These are phyloP conservation scores for Rhamphomyia laevipes DNA, from an alignment of 2,888 invertebrate genomes.

Conservation along the genomic window DNA sequence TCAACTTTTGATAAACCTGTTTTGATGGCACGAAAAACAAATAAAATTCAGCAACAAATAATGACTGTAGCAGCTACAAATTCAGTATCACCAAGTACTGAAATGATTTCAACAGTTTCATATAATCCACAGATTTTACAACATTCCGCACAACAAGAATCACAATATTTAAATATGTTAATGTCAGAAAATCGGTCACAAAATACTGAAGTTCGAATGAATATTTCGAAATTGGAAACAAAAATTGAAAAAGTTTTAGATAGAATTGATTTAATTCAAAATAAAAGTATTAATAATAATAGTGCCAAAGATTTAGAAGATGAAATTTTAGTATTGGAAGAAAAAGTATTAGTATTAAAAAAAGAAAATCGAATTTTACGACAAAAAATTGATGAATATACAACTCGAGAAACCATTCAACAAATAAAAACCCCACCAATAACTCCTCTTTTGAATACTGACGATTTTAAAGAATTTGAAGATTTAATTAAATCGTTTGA, in stretches of 20 bases:
- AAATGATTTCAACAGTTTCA: conserved; percentile 8
- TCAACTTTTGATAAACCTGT: conserved; percentile 9
- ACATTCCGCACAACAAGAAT: conserved; percentile 15
- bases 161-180: conserved; percentile 42
- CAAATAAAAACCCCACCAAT: neutral
- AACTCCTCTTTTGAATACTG: neutral
- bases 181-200: conserved; percentile 50
- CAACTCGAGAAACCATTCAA: neutral
- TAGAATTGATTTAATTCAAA: conserved; percentile 34
- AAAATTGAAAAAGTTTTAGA: conserved; percentile 50
- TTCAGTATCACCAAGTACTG: conserved; percentile 4
- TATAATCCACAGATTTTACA: conserved; percentile 9
- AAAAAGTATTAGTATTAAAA: conserved; percentile 31
- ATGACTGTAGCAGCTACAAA: conserved; percentile 15
- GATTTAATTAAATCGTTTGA: neutral
- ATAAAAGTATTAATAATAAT: neutral
- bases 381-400: conserved; percentile 15
- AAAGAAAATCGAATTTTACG: conserved; percentile 30
- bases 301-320: conserved; percentile 16
- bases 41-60: conserved; percentile 15
- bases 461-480: neutral
- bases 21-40: conserved; percentile 14
- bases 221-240: conserved; percentile 48
- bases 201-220: conserved; percentile 53
- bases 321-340: conserved; percentile 29